Conservation (phyloP, 2,113 vertebrate species). For the Brachyhypopomus occidentalis region DNA sequence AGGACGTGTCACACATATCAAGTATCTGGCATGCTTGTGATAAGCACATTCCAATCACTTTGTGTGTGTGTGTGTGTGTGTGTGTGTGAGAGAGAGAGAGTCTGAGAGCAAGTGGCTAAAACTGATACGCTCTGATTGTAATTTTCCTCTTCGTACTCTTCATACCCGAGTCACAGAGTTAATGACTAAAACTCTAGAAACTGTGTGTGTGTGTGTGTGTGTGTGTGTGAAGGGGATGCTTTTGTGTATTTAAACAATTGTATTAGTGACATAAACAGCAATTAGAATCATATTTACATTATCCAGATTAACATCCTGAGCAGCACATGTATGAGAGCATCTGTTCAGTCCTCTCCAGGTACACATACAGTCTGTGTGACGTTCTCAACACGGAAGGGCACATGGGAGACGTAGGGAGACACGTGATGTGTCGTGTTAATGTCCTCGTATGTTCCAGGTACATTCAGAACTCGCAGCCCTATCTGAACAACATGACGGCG, state of each 20-base stretch:
- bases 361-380: background rate
- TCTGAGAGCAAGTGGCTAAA: background rate
- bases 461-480: slow-evolving; percentile 94
- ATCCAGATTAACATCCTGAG: background rate
- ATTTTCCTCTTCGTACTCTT: slow-evolving; percentile 1
- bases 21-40: slow-evolving; percentile 1
- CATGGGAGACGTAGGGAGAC: background rate
- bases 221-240: background rate
- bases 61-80: slow-evolving; percentile 8
- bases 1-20: slow-evolving; percentile 24
- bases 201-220: slow-evolving; percentile 5
- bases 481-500: slow-evolving; percentile 90
- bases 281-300: slow-evolving; percentile 3
- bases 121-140: background rate
- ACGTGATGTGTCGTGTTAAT: background rate
- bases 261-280: no score
- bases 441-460: slow-evolving; percentile 74
- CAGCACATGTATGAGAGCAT: background rate
- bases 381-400: background rate
- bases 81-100: no score
- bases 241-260: background rate
- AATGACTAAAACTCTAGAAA: background rate
- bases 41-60: slow-evolving; percentile 26
- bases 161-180: background rate
- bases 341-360: background rate